Percentiles rank a stretch among this genome's conserved stretches.
Conservation (phyloP, 2,113 vertebrate species). For the Plectropomus leopardus region DNA sequence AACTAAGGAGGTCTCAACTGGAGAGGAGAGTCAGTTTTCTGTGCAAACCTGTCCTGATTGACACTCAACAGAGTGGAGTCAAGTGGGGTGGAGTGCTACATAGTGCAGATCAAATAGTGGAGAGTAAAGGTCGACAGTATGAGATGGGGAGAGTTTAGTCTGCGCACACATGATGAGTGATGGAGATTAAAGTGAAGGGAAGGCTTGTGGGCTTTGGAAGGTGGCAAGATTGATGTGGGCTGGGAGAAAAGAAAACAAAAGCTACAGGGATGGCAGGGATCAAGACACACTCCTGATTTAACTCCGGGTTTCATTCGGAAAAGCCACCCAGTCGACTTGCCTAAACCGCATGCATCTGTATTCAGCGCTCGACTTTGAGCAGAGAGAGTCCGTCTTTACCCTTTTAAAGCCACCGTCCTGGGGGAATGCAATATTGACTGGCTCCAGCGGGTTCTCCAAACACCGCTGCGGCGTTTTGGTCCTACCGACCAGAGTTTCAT, state of each 20-base stretch:
- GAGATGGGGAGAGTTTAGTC: slow-evolving; percentile 64
- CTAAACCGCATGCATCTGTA: slow-evolving; percentile 51
- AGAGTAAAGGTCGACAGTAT: slow-evolving; percentile 64
- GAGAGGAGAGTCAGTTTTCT: slow-evolving; percentile 7
- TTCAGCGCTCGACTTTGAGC: slow-evolving; percentile 47
- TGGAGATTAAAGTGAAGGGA: slow-evolving; percentile 62
- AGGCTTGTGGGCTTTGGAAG: slow-evolving; percentile 22
- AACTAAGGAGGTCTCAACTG: slow-evolving; percentile 15
- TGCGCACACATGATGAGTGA: slow-evolving; percentile 58
- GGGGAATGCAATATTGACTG: slow-evolving; percentile 66
- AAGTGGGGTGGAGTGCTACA: slow-evolving; percentile 65
- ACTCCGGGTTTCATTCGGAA: slow-evolving; percentile 45
- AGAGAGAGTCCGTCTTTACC: slow-evolving; percentile 58
- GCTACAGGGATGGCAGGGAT: slow-evolving; percentile 29
- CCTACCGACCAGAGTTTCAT: slow-evolving; percentile 53
- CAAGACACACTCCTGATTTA: slow-evolving; percentile 46
- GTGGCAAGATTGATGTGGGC: slow-evolving; percentile 54
- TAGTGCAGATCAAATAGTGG: slow-evolving; percentile 67
- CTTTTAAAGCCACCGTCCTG: slow-evolving; percentile 63
- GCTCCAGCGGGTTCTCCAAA: slow-evolving; percentile 52
- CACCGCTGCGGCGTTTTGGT: slow-evolving; percentile 45
- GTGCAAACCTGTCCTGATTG: slow-evolving; percentile 50
- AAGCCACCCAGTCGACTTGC: background rate
- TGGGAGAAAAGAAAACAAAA: slow-evolving; percentile 51
- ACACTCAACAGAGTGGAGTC: slow-evolving; percentile 63